A percentile compares a stretch with the other conserved stretches of the same genome.
These are phyloP conservation scores for Strigamia maritima DNA, from an alignment of 2,888 invertebrate species.

Conservation along the genomic window DNA sequence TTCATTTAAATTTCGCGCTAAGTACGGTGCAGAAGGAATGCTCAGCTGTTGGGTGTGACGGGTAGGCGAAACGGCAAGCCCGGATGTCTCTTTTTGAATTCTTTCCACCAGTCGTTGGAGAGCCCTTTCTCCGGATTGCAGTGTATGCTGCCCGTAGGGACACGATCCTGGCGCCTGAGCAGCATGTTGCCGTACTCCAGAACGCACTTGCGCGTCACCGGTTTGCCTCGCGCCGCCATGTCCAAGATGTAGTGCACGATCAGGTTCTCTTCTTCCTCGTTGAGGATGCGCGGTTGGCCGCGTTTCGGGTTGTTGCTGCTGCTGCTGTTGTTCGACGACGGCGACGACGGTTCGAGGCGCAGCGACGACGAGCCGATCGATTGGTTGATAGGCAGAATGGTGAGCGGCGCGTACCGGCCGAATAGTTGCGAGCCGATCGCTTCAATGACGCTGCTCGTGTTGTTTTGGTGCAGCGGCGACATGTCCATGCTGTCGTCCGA, in stretches of 20 bases:
- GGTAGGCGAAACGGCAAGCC: constrained; percentile 41
- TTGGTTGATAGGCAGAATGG: constrained; percentile 9
- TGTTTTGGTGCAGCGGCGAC: constrained; percentile 1
- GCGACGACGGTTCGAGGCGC: constrained; percentile 18
- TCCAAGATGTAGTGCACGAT: constrained; percentile 43
- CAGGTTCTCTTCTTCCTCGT: constrained; percentile 42
- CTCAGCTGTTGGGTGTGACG: constrained; percentile 36
- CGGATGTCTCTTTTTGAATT: constrained; percentile 43
- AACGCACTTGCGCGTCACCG: constrained; percentile 42
- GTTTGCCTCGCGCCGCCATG: constrained; percentile 42
- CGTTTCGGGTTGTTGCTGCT: constrained; percentile 41
- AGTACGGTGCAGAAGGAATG: constrained; percentile 33
- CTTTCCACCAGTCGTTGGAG: constrained; percentile 43
- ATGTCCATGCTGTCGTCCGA: constrained; percentile 16
- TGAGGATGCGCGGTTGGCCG: constrained; percentile 42
- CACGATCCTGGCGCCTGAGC: constrained; percentile 41
- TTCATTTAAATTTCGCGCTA: background rate
- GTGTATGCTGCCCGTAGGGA: constrained; percentile 43
- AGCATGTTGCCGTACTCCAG: constrained; percentile 43
- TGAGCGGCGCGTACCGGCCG: constrained; percentile 29
- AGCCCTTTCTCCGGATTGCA: constrained; percentile 43
- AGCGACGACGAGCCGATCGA: background rate
- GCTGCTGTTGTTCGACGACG: constrained; percentile 20
- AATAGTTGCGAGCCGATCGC: constrained; percentile 26
- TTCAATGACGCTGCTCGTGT: constrained; percentile 28